Evolutionary conservation across 23 tunicate species (phyloP), one percentile per base, ranked within the genome.

Genomic region (Halocynthia aurantium): DNA sequence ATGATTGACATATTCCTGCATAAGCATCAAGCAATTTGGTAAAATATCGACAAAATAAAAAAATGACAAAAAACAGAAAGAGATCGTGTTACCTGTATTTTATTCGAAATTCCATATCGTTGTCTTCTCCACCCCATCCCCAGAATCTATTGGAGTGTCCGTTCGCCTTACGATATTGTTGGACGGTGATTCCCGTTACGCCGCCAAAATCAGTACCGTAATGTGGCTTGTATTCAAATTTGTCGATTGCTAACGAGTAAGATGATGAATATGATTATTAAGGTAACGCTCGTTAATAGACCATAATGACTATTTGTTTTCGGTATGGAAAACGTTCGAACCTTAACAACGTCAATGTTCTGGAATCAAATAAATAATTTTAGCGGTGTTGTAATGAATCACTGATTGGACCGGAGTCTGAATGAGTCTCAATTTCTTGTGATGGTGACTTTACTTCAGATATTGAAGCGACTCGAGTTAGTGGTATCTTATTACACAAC

Each of bases 61-160:
- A 15, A 1, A 15, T 1, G 2, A 68, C 5, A n/a, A 20, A n/a
- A 49, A 72, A 72, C 12, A 49, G 67, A 15, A 13, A 2, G 20
- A 49, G 22, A 72, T 2, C 22, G 22, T 60, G 7, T 49, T 71
- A 90, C 96, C 68, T 82, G 73, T 70, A 70, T 44, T 61, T 61
- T 20, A 94, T 84, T 51, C 98, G 54, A 65, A 80, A 88, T 52
- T 88, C 98, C 95, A 94, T 94, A 54, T 94, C 98, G 67, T 84
- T 83, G 55, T 94, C 98, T 76, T 94, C 98, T 8, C 95, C 89
- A 4, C 98, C 98, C 98, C 98, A 94, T n/a, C 98, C 98, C 98
- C 98, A 94, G 69, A 84, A 94, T 54, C 88, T 70, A 75, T 94
- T 94, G 17, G 98, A 94, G 77, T 94, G 93, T 49, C 98, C 98